These are phyloP conservation scores for Thalassoma bifasciatum DNA, from an alignment of 2,113 vertebrate genomes.

Conservation along the genomic window DNA sequence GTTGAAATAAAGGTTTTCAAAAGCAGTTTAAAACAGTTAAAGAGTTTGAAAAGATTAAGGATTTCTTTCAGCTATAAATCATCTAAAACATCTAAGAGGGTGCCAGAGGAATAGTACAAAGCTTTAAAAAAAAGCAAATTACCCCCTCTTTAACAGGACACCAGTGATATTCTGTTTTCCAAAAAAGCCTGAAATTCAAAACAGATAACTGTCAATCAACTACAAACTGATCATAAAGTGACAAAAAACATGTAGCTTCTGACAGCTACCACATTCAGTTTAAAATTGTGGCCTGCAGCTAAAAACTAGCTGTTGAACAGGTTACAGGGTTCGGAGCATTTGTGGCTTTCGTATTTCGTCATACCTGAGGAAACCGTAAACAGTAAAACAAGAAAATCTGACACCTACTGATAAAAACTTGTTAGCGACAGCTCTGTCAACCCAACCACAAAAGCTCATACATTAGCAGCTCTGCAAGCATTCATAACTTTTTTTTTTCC, in stretches of 20 bases:
- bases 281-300: not conserved
- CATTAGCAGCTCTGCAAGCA: not conserved
- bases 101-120: no score
- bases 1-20: no score
- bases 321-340: not conserved
- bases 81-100: no score
- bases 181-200: not conserved
- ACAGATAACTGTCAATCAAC: not conserved
- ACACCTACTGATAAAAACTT: not conserved
- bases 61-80: no score
- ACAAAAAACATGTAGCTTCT: not conserved
- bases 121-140: no score
- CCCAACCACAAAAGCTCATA: not conserved
- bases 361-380: constrained; percentile 7
- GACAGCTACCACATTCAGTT: not conserved
- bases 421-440: not conserved
- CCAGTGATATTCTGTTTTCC: no score
- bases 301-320: not conserved
- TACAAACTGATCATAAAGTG: not conserved
- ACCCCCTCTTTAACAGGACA: no score
- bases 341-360: constrained; percentile 10
- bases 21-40: no score
- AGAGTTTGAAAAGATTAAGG: no score
- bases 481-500: no score
- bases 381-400: not conserved